These are phyloP conservation scores for Ips typographus DNA, from an alignment of 1,140 invertebrate genomes.

Conservation along the genomic window DNA sequence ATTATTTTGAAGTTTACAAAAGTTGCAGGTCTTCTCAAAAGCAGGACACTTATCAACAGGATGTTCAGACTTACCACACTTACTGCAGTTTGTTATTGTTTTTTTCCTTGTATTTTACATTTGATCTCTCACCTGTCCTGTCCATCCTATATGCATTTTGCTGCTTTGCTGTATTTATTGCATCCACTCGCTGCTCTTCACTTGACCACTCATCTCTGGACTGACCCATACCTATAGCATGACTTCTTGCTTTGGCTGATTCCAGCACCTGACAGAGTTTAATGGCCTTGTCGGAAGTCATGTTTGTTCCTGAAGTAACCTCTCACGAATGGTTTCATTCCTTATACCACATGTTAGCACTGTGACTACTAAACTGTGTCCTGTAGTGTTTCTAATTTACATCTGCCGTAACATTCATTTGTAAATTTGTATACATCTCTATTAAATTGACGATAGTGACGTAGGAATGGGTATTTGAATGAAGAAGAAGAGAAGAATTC, in stretches of 20 bases:
- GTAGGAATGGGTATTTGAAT: no score
- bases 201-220: not conserved
- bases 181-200: not conserved
- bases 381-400: not conserved
- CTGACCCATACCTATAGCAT: not conserved
- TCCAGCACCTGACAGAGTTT: not conserved
- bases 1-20: no score
- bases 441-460: no score
- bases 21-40: no score
- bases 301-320: not conserved
- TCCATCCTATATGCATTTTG: not conserved
- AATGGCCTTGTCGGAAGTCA: not conserved
- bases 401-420: no score
- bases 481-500: no score
- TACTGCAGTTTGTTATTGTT: not conserved
- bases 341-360: slow-evolving; percentile 7
- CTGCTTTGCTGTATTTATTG: not conserved
- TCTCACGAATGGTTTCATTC: not conserved
- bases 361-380: slow-evolving; percentile 4
- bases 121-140: not conserved
- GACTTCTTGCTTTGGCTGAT: not conserved
- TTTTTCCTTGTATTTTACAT: not conserved
- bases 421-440: no score
- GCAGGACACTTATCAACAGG: no score
- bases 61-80: no score